phyloP scores from a whole-genome alignment of 2,113 vertebrate species.

The Melanocharis versteri region DNA sequence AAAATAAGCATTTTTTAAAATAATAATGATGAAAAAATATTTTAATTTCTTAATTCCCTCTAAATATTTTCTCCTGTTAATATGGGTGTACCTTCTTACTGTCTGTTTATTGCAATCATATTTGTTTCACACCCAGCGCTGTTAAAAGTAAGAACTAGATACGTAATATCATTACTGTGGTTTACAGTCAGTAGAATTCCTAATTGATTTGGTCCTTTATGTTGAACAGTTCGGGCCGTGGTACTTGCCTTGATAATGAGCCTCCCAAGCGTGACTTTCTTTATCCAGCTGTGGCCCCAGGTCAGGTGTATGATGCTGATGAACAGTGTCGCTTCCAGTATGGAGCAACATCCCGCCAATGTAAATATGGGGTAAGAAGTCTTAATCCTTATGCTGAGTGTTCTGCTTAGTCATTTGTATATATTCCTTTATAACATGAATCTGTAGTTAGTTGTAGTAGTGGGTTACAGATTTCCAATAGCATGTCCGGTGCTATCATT shows the following conservation, averaged over 20 bases:
- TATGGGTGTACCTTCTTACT: slow-evolving; percentile 38
- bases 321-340: slow-evolving; percentile 99
- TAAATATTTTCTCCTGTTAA: slow-evolving; percentile 32
- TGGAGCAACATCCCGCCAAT: slow-evolving; percentile 93
- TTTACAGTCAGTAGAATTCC: slow-evolving; percentile 63
- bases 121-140: slow-evolving; percentile 60
- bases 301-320: slow-evolving; percentile 98
- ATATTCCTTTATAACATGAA: slow-evolving; percentile 34
- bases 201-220: slow-evolving; percentile 85
- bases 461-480: neutral
- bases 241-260: slow-evolving; percentile 99
- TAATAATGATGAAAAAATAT: slow-evolving; percentile 24
- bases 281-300: slow-evolving; percentile 97
- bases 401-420: slow-evolving; percentile 50
- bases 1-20: slow-evolving; percentile 34
- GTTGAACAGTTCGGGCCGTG: slow-evolving; percentile 99
- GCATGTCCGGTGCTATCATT: neutral
- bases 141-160: slow-evolving; percentile 62
- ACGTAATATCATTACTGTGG: slow-evolving; percentile 66
- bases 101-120: slow-evolving; percentile 50
- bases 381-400: slow-evolving; percentile 73
- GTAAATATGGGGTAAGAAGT: slow-evolving; percentile 99
- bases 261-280: slow-evolving; percentile 99
- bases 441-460: slow-evolving; percentile 21
- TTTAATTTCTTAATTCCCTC: neutral